Evolutionary conservation across 2,797 vertebrate genomes (phyloP), one percentile per base, ranked within the genome.

Genomic region (Mormyrops boulengeri): DNA sequence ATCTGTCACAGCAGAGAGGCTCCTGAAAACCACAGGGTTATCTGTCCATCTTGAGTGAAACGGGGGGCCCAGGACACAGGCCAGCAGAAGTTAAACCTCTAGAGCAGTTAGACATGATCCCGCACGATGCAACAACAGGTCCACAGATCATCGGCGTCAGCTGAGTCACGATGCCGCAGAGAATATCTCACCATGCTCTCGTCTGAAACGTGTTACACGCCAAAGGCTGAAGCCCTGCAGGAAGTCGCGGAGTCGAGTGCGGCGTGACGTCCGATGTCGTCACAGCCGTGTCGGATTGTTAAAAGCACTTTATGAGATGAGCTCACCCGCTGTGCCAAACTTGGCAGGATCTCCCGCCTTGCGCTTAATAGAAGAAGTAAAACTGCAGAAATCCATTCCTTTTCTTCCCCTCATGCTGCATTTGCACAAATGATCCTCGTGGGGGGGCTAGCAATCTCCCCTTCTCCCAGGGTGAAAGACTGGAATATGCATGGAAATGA

Each of bases 1-100:
- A 95, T 93, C 93, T 93, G 94, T 95, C 93, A 94, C 94, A 93
- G 93, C 94, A 94, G 92, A 92, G 91, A 92, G 93, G 91, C 92
- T 91, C 85, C 22, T 30, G 91, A 92, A 91, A 95, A 94, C 92
- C 91, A 49, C 4, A 90, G 93, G 3, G 34, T 9, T 19, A 60
- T 60, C 55, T 60, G 19, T n/a, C 55, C 80, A 50, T 93, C 94
- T 95, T 95, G 93, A 95, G 92, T 94, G 94, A 94, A 94, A 8
- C 91, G 8, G 30, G 26, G 82, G 2, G 49, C 84, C 50, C 2
- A n/a, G 86, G 49, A 26, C 22, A 6, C 85, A 19, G 50, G 85
- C 50, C 30, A 34, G 30, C 14, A 44, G 2, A 82, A 50, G 44
- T 50, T 11, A 52, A 26, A 50, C 44, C 26, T 30, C 26, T 30